Conservation (phyloP, 30 jellyfish, hydroid and myxozoan species). For the Hydractinia echinata region DNA sequence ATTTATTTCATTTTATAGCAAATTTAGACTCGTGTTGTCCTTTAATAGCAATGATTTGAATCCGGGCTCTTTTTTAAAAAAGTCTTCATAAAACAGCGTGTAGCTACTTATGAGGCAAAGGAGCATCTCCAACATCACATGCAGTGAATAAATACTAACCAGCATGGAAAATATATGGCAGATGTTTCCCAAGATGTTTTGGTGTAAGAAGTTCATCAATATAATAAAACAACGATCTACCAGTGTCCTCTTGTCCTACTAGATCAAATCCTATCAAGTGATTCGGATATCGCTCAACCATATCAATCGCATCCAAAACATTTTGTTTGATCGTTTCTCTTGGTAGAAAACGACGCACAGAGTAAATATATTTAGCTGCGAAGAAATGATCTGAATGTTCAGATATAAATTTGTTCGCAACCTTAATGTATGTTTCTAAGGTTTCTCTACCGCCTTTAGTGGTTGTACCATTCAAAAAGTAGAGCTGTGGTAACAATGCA, state of each 20-base stretch:
- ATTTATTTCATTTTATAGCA: no score
- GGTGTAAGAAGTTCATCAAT: conserved; percentile 61
- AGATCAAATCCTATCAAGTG: conserved; percentile 65
- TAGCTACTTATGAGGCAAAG: no score
- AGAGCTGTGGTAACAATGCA: conserved; percentile 46
- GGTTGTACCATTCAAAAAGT: conserved; percentile 41
- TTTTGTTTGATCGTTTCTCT: conserved; percentile 9
- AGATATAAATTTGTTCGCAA: conserved; percentile 40
- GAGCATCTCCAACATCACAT: no score
- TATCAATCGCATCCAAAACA: conserved; percentile 30
- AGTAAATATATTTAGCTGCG: conserved; percentile 48
- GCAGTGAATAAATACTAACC: conserved; percentile 8
- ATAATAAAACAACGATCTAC: conserved; percentile 52
- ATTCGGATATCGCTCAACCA: conserved; percentile 48
- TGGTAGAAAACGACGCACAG: conserved; percentile 15
- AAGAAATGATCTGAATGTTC: conserved; percentile 33
- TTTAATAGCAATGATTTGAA: no score
- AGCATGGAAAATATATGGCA: conserved; percentile 78
- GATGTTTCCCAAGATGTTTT: conserved; percentile 33
- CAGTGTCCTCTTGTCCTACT: conserved; percentile 89
- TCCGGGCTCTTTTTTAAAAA: no score
- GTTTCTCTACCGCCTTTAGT: conserved; percentile 40
- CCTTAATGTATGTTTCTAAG: conserved; percentile 27
- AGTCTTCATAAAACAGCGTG: no score
- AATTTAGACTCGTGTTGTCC: no score